Percentiles rank a stretch among this genome's conserved stretches.
Evolutionary conservation across 2,888 invertebrate species (phyloP).

Genomic region (Hydropsyche betteni): DNA sequence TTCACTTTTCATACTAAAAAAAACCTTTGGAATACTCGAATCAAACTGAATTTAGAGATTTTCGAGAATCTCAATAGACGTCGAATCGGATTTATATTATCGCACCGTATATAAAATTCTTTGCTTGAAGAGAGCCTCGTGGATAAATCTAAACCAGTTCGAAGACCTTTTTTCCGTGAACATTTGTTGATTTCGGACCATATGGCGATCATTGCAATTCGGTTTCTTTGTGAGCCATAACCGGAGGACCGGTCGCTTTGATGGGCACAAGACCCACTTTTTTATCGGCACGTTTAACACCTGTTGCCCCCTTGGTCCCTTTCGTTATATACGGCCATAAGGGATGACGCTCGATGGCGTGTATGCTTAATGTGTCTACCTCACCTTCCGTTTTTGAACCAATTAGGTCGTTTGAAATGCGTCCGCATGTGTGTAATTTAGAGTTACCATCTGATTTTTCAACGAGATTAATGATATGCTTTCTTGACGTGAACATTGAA

Average conservation of each 20-base stretch:
- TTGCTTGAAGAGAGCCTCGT: no score
- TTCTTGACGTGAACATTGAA: no score
- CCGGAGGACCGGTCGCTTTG: constrained; percentile 35
- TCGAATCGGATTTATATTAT: no score
- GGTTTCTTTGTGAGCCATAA: constrained; percentile 37
- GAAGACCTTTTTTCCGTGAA: constrained; percentile 34
- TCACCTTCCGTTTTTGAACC: constrained; percentile 34
- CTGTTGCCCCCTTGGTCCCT: constrained; percentile 42
- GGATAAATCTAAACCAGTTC: constrained; percentile 21
- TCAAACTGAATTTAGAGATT: no score
- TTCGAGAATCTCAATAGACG: no score
- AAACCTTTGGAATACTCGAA: no score
- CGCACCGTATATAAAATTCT: no score
- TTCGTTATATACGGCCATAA: constrained; percentile 6
- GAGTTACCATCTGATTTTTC: neutral
- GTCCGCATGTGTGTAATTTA: neutral
- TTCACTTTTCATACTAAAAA: no score
- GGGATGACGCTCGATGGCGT: neutral
- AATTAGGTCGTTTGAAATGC: constrained; percentile 39
- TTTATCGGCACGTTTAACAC: constrained; percentile 42
- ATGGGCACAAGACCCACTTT: constrained; percentile 43
- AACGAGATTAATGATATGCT: constrained; percentile 32
- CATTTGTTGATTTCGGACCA: constrained; percentile 38
- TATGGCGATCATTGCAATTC: constrained; percentile 43
- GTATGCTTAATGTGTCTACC: neutral